A percentile compares a stretch with the other conserved stretches of the same genome.
These are phyloP conservation scores for Oncorhynchus tshawytscha DNA, from an alignment of 2,113 vertebrate genomes.

Conservation along the genomic window DNA sequence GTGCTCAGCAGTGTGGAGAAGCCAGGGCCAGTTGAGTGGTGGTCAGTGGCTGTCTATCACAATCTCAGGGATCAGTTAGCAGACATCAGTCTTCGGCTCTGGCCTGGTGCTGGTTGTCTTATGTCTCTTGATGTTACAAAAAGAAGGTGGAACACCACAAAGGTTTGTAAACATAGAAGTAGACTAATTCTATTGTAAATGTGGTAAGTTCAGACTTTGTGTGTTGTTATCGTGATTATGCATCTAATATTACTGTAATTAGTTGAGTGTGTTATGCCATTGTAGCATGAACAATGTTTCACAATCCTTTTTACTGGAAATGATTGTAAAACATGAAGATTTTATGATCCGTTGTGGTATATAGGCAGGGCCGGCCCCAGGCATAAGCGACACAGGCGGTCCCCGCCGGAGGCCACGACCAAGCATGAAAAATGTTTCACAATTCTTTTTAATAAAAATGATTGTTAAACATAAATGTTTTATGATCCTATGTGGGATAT, in stretches of 20 bases:
- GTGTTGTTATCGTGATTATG: neutral
- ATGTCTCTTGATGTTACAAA: constrained; percentile 42
- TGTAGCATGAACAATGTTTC: neutral
- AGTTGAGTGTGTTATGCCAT: constrained; percentile 5
- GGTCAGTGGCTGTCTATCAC: constrained; percentile 79
- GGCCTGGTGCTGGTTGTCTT: constrained; percentile 56
- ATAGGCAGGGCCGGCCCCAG: no score
- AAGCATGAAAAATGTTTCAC: no score
- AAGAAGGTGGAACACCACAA: neutral
- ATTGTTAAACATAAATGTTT: no score
- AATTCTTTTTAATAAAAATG: no score
- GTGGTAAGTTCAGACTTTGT: neutral
- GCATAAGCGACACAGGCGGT: no score
- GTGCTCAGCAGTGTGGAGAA: constrained; percentile 77
- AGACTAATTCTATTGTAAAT: neutral
- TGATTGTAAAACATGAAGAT: no score
- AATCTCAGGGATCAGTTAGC: constrained; percentile 78
- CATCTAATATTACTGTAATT: constrained; percentile 9
- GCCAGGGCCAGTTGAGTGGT: constrained; percentile 68
- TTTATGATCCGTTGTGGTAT: no score
- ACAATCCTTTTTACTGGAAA: no score
- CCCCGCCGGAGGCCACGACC: no score
- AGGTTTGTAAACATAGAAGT: no score
- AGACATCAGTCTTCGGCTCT: constrained; percentile 63
- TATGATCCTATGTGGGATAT: no score